These are phyloP conservation scores for Megalonaias nervosa DNA, from an alignment of 1,140 invertebrate genomes.

Conservation along the genomic window DNA sequence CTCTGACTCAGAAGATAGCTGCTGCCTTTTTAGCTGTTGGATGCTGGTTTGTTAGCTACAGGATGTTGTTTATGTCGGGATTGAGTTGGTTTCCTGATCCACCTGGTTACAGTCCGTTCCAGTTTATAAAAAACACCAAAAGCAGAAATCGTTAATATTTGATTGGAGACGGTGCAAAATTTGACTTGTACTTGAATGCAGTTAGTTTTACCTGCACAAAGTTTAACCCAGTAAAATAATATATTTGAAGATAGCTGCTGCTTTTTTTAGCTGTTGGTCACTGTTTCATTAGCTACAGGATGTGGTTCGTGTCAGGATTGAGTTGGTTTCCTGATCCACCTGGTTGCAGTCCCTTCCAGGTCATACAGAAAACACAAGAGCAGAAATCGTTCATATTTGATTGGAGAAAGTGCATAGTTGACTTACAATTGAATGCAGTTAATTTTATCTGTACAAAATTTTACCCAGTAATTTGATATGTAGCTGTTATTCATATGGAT, in stretches of 20 bases:
- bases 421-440: neutral
- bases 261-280: conserved; percentile 85
- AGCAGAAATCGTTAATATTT: neutral
- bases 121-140: conserved; percentile 39
- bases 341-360: conserved; percentile 50
- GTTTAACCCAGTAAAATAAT: too few species aligned
- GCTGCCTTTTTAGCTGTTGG: conserved; percentile 88
- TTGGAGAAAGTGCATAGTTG: neutral
- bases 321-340: conserved; percentile 50
- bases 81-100: conserved; percentile 42
- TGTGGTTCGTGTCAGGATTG: conserved; percentile 77
- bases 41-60: conserved; percentile 94
- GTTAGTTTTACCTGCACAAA: neutral
- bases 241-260: conserved; percentile 85
- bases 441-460: neutral
- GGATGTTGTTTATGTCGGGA: conserved; percentile 79
- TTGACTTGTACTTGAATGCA: neutral
- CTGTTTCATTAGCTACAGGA: conserved; percentile 93
- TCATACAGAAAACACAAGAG: conserved; percentile 23
- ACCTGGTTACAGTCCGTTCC: conserved; percentile 54
- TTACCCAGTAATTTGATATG: too few species aligned
- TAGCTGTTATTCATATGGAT: too few species aligned
- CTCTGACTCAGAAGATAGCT: conserved; percentile 94
- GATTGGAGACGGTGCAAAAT: neutral
- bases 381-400: neutral